A percentile compares a stretch with the other conserved stretches of the same genome.
phyloP scores from a whole-genome alignment of 2,113 vertebrate genomes.

The Odocoileus virginianus region DNA sequence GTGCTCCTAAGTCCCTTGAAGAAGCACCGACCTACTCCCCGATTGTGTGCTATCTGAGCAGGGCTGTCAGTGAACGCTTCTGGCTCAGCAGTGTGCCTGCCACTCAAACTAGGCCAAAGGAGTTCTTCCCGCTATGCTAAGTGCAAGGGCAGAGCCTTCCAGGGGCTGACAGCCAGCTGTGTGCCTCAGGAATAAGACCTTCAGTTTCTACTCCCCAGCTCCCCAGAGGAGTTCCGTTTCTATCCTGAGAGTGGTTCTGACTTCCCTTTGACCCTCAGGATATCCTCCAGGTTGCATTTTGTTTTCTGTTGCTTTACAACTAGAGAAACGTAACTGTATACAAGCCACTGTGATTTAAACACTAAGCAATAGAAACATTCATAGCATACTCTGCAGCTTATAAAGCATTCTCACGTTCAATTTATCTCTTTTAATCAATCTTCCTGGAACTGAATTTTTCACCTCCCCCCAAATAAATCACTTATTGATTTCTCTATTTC shows the following conservation, averaged over 20 bases:
- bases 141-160: not conserved
- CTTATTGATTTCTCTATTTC: constrained; percentile 46
- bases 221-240: not conserved
- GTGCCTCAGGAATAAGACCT: not conserved
- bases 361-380: not conserved
- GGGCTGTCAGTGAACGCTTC: not conserved
- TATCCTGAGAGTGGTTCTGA: not conserved
- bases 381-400: not conserved
- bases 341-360: not conserved
- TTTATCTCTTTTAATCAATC: constrained; percentile 47
- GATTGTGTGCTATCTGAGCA: not conserved
- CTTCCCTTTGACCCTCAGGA: not conserved
- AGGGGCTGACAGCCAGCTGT: not conserved
- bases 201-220: not conserved
- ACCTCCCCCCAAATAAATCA: constrained; percentile 43
- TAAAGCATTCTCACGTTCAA: constrained; percentile 19
- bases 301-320: not conserved
- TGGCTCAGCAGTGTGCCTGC: not conserved
- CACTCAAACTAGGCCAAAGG: not conserved
- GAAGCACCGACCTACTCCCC: not conserved
- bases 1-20: not conserved
- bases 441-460: constrained; percentile 30
- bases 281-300: not conserved
- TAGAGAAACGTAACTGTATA: not conserved
- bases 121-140: not conserved